Percentiles rank a stretch among this genome's conserved stretches.
phyloP scores from a whole-genome alignment of 1,140 invertebrate species.

The Micrasema minimum region DNA sequence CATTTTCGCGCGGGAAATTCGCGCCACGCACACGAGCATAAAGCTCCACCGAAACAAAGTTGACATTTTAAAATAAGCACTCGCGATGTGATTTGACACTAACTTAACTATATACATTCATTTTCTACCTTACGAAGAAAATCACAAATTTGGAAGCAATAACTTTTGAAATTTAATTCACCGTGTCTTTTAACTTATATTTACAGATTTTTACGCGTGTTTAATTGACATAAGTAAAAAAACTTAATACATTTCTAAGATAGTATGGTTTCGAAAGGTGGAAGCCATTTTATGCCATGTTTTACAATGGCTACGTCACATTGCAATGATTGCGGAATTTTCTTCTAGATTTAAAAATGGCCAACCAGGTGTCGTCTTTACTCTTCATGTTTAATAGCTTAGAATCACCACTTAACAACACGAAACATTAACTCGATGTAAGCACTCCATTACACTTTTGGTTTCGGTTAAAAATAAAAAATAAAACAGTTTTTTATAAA shows the following conservation, averaged over 20 bases:
- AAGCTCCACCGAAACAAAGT: background rate
- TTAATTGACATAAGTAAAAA: conserved; percentile 2
- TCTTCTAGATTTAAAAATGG: conserved; percentile 49
- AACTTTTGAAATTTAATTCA: conserved; percentile 49
- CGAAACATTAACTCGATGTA: too few relatives aligned
- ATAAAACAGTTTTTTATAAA: too few relatives aligned
- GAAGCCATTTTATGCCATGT: conserved; percentile 5
- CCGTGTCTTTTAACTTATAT: conserved; percentile 54
- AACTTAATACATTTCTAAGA: background rate
- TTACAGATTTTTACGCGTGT: background rate
- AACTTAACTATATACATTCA: background rate
- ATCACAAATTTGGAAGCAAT: conserved; percentile 22
- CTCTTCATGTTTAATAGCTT: conserved; percentile 46
- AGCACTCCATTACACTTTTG: too few relatives aligned
- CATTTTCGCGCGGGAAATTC: background rate
- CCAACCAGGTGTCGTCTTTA: conserved; percentile 44
- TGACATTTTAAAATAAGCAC: background rate
- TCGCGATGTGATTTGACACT: background rate
- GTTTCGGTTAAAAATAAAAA: too few relatives aligned
- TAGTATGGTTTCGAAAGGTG: background rate
- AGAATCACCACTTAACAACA: too few relatives aligned
- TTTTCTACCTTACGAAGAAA: conserved; percentile 17
- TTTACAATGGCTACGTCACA: conserved; percentile 45
- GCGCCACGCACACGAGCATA: background rate
- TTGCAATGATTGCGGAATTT: conserved; percentile 31